Conservation (phyloP, 2,888 invertebrate species). For the Chironomus riparius region DNA sequence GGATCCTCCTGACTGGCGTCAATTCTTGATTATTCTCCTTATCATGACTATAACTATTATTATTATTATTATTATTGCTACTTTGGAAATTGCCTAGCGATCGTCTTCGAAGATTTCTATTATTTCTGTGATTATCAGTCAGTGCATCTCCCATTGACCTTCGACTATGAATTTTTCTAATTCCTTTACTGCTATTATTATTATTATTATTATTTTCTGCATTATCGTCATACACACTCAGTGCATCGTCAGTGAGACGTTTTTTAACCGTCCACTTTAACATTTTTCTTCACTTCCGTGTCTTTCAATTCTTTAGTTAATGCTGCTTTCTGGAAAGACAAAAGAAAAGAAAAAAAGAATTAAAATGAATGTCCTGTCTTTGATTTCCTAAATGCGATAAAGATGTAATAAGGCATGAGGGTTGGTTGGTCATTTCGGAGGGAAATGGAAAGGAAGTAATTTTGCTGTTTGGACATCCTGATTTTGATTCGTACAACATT, state of each 20-base stretch:
- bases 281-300: conserved; percentile 5
- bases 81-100: not conserved
- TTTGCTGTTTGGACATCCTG: no score
- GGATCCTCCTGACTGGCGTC: not conserved
- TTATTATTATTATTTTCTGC: no score
- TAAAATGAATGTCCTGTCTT: conserved; percentile 17
- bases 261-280: conserved; percentile 26
- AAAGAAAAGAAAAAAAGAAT: not conserved
- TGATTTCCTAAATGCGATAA: conserved; percentile 9
- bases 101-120: not conserved
- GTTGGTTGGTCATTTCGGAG: not conserved
- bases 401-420: not conserved
- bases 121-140: not conserved
- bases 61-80: not conserved
- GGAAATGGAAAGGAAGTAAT: no score
- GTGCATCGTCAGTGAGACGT: not conserved
- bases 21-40: not conserved
- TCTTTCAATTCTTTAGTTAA: not conserved
- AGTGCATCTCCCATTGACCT: conserved; percentile 10
- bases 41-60: not conserved
- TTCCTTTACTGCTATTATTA: not conserved
- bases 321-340: not conserved
- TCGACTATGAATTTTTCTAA: not conserved
- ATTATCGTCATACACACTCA: no score
- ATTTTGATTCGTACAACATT: not conserved